These are phyloP conservation scores for Liasis olivaceus DNA, from an alignment of 2,797 vertebrate genomes.

Conservation along the genomic window DNA sequence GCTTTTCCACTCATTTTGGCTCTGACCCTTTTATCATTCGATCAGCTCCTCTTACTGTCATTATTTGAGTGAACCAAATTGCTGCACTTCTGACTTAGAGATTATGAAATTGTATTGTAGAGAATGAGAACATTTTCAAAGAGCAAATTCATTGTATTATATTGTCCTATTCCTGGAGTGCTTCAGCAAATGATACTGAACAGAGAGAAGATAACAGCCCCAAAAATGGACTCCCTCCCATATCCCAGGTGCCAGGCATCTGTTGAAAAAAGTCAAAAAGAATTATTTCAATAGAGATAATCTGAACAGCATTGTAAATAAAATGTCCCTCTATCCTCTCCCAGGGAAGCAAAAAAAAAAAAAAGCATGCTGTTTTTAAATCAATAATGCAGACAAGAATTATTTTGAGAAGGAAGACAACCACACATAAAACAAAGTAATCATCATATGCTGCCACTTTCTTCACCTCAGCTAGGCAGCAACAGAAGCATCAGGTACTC, in stretches of 20 bases:
- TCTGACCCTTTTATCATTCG: not conserved
- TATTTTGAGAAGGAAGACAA: not conserved
- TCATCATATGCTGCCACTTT: not conserved
- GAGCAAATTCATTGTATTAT: not conserved
- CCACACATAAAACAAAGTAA: not conserved
- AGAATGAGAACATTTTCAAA: not conserved
- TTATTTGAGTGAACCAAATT: not conserved
- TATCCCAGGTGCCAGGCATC: slow-evolving; percentile 8
- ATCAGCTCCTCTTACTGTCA: not conserved
- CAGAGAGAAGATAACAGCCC: not conserved
- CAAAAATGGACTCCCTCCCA: slow-evolving; percentile 1
- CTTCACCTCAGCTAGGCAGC: not conserved
- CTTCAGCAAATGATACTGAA: not conserved
- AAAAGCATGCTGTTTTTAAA: slow-evolving; percentile 16
- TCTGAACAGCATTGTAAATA: slow-evolving; percentile 3
- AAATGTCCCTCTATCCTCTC: not conserved
- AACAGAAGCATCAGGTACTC: not conserved
- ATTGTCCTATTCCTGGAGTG: not conserved
- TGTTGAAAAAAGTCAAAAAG: not conserved
- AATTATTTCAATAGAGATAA: slow-evolving; percentile 13
- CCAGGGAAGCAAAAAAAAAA: not conserved
- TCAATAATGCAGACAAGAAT: slow-evolving; percentile 35
- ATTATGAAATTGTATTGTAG: not conserved
- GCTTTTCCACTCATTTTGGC: not conserved
- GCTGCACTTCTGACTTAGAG: not conserved